These are phyloP conservation scores for Epiblema foenella DNA, from an alignment of 2,888 invertebrate species.

Conservation along the genomic window DNA sequence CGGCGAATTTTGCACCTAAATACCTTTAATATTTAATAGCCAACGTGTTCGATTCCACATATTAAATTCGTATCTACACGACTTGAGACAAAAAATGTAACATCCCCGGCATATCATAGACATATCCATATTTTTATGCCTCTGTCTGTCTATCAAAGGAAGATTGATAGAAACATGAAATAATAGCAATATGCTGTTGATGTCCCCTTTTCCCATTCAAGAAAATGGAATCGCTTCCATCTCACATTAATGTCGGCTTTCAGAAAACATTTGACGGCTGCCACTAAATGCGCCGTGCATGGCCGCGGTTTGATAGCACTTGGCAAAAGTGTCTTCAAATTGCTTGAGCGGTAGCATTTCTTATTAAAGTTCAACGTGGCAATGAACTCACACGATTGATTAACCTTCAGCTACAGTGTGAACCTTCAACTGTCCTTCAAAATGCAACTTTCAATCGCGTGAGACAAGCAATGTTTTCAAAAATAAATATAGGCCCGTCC, in stretches of 20 bases:
- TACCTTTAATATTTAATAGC: too few relatives aligned
- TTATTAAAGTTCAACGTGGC: not conserved
- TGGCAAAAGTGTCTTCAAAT: not conserved
- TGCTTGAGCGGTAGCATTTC: not conserved
- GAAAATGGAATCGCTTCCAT: not conserved
- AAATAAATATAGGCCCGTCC: too few relatives aligned
- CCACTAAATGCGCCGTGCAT: not conserved
- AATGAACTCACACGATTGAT: not conserved
- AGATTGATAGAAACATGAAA: too few relatives aligned
- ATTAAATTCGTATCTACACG: too few relatives aligned
- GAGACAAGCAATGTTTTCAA: not conserved
- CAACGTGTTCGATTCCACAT: too few relatives aligned
- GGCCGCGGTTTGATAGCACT: conserved; percentile 1
- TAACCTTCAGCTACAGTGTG: not conserved
- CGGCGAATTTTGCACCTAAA: too few relatives aligned
- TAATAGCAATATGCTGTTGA: too few relatives aligned
- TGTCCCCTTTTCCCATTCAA: too few relatives aligned
- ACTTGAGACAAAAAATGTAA: too few relatives aligned
- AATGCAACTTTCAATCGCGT: not conserved
- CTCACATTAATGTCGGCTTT: not conserved
- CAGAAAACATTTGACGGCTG: conserved; percentile 1
- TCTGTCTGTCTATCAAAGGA: too few relatives aligned
- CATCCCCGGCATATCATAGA: too few relatives aligned
- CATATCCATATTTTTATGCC: too few relatives aligned
- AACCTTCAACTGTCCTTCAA: not conserved